Evolutionary conservation across 2,888 invertebrate genomes (phyloP).

Genomic region (Selenia dentaria): DNA sequence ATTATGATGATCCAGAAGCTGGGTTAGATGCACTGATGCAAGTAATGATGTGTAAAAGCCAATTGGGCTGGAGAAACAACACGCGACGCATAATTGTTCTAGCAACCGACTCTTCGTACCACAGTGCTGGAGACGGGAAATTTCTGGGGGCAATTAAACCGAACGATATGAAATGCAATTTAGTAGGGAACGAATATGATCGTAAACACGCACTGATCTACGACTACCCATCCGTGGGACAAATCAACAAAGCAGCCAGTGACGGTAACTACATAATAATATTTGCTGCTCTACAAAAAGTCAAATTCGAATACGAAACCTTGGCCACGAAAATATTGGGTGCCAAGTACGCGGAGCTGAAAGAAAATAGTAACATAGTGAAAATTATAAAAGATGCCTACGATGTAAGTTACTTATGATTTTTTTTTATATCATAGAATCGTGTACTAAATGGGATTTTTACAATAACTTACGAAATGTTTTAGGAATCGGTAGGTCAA

Average conservation of each 20-base stretch:
- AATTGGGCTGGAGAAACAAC: constrained; percentile 90
- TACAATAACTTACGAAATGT: no score
- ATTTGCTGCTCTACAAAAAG: constrained; percentile 86
- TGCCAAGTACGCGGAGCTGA: constrained; percentile 83
- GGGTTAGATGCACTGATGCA: constrained; percentile 96
- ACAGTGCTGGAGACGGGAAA: constrained; percentile 93
- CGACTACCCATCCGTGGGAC: constrained; percentile 93
- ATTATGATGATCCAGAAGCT: constrained; percentile 91
- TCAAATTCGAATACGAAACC: constrained; percentile 68
- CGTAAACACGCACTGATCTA: constrained; percentile 64
- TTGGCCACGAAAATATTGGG: constrained; percentile 87
- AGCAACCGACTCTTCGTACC: constrained; percentile 92
- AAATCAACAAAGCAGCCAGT: constrained; percentile 85
- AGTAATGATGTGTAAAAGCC: constrained; percentile 87
- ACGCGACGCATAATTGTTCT: constrained; percentile 90
- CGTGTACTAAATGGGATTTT: constrained; percentile 2
- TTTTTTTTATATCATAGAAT: no score
- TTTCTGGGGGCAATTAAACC: constrained; percentile 87
- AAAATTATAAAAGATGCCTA: constrained; percentile 88
- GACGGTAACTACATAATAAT: constrained; percentile 91
- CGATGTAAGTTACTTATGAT: constrained; percentile 68
- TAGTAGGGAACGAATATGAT: constrained; percentile 81
- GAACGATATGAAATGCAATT: constrained; percentile 88
- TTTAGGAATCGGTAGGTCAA: not conserved
- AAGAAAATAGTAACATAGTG: constrained; percentile 83